Evolutionary conservation across 2,797 vertebrate genomes (phyloP).

Genomic region (Acrossocheilus wenchowensis): DNA sequence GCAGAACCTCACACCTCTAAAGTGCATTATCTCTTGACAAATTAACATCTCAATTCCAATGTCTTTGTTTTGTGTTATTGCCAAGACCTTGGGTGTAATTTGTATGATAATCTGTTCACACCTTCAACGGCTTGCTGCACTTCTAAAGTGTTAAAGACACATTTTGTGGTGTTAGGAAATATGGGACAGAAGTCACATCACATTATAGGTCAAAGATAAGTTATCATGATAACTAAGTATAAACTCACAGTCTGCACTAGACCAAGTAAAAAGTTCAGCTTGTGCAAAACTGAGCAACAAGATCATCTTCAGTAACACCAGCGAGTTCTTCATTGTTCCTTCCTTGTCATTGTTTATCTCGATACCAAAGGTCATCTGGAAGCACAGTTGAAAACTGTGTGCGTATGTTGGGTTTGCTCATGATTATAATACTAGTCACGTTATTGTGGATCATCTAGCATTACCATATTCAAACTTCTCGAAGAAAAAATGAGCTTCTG

Average conservation of each 20-base stretch:
- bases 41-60: constrained; percentile 58
- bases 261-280: neutral
- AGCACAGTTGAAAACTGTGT: neutral
- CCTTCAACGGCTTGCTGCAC: constrained; percentile 39
- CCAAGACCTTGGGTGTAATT: constrained; percentile 63
- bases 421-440: neutral
- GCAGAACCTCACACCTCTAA: constrained; percentile 50
- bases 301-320: neutral
- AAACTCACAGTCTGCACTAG: neutral
- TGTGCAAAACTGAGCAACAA: constrained; percentile 1
- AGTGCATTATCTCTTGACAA: constrained; percentile 55
- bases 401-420: neutral
- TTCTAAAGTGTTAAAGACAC: constrained; percentile 51
- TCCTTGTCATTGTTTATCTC: neutral
- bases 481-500: neutral
- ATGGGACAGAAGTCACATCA: constrained; percentile 12
- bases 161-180: constrained; percentile 25
- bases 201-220: neutral
- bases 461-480: neutral
- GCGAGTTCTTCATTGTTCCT: neutral
- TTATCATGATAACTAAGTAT: neutral
- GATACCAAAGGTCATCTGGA: constrained; percentile 9
- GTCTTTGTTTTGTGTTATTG: constrained; percentile 45
- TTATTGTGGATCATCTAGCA: neutral
- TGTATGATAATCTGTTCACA: constrained; percentile 64